phyloP scores from a whole-genome alignment of 2,113 vertebrate species.

The Caracal caracal region DNA sequence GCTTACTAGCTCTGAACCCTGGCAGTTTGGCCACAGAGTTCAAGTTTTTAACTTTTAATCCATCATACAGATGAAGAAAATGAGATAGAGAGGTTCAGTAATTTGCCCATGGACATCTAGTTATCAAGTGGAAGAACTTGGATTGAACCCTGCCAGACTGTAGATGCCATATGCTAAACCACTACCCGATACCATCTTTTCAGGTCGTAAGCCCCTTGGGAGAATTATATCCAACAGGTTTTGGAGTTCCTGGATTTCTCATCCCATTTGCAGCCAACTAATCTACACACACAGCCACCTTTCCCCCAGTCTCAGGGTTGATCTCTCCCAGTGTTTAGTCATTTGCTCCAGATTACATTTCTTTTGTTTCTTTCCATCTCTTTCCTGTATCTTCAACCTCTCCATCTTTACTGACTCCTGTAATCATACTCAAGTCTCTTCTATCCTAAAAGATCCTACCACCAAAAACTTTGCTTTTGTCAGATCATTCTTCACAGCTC shows the following conservation, averaged over 20 bases:
- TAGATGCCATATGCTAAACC: neutral
- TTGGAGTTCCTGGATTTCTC: neutral
- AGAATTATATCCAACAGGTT: neutral
- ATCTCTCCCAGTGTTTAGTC: neutral
- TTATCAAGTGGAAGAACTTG: neutral
- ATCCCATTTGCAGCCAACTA: neutral
- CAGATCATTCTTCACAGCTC: neutral
- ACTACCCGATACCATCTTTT: neutral
- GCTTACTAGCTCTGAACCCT: neutral
- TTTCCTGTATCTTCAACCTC: neutral
- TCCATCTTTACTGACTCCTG: neutral
- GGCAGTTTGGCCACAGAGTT: neutral
- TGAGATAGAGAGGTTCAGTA: neutral
- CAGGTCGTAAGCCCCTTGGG: neutral
- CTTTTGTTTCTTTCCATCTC: constrained; percentile 5
- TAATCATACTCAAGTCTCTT: neutral
- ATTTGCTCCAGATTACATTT: neutral
- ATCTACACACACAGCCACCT: neutral
- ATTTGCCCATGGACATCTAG: neutral
- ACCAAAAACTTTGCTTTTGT: neutral
- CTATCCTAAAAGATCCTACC: neutral
- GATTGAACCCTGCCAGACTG: neutral
- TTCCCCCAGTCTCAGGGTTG: neutral
- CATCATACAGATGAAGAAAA: neutral
- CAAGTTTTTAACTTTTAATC: neutral